Conservation (phyloP, 2,797 vertebrate species). For the Lutjanus argentimaculatus region DNA sequence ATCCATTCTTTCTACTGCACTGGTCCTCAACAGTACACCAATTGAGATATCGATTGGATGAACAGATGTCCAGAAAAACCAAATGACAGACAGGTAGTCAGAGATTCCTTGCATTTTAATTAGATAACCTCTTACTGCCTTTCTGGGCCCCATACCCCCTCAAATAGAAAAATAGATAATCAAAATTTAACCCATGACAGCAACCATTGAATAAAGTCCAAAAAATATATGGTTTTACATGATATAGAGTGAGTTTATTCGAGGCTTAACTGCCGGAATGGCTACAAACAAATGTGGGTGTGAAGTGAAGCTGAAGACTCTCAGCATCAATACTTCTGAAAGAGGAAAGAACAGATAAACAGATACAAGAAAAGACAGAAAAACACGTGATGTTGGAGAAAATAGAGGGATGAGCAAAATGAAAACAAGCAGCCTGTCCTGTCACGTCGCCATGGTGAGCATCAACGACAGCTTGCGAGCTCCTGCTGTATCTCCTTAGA, state of each 20-base stretch:
- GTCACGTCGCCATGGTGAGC: constrained; percentile 37
- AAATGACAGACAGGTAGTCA: too few relatives aligned
- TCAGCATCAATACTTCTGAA: neutral
- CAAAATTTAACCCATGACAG: neutral
- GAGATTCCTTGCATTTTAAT: too few relatives aligned
- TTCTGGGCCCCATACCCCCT: neutral
- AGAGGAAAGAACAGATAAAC: neutral
- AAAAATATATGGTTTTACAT: neutral
- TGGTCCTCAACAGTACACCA: too few relatives aligned
- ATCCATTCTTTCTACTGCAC: too few relatives aligned
- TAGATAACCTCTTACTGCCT: neutral
- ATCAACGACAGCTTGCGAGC: constrained; percentile 41
- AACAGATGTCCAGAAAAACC: too few relatives aligned
- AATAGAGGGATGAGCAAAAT: constrained; percentile 13
- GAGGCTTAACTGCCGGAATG: neutral
- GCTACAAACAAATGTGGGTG: neutral
- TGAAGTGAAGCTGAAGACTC: neutral
- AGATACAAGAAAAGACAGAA: neutral
- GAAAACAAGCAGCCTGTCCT: constrained; percentile 36
- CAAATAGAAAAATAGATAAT: neutral
- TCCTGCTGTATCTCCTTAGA: constrained; percentile 25
- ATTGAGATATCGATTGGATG: too few relatives aligned
- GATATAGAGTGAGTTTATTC: neutral
- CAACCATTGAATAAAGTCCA: neutral
- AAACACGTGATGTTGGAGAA: neutral